Base-by-base conservation (phyloP, 2,113 vertebrate species). In the Scomber colias region DNA sequence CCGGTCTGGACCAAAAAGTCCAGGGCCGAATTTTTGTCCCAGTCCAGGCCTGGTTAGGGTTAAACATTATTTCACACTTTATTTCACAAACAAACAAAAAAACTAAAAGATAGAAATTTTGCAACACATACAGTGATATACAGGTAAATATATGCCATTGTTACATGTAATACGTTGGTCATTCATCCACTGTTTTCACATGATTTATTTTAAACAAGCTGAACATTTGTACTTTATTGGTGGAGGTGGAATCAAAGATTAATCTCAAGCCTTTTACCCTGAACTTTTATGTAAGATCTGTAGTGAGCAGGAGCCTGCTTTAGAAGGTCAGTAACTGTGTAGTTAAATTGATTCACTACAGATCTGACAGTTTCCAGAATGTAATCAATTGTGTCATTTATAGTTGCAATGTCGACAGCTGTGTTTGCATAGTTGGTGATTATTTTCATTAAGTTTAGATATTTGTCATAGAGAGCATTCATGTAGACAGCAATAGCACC, bases 261-360 rank as follows among this genome's bases (percentile, higher is more conserved):
- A 77, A 96, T 84, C 84, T 83, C 95, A 53, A 97, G 84, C 80
- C 95, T 95, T 85, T 91, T 95, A 63, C 90, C 92, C 45, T 76
- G 81, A 85, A 94, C 17, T 59, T 84, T 89, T 50, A 97, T 10
- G 0, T 94, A 94, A 0, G 86, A 72, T 12, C 89, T 94, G 75
- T 93, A 55, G 16, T 83, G 83, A n/a, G 87, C 85, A 35, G 93
- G 90, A 60, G 94, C 49, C 74, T 85, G 46, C 45, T 24, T 72
- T 60, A 97, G 84, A 46, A 95, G 67, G 40, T 92, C 82, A n/a
- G 63, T 91, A 67, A 96, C 66, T 3, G 82, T 87, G 2, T 83
- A 77, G 48, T 8, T 79, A 66, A 95, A 89, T 17, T 87, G 40
- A 55, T 90, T 88, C 63, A 92, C 93, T 35, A 83, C 89, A 12